A percentile compares a stretch with the other conserved stretches of the same genome.
Evolutionary conservation across 2,113 vertebrate species (phyloP).

Genomic region (Neodon shergylaensis): DNA sequence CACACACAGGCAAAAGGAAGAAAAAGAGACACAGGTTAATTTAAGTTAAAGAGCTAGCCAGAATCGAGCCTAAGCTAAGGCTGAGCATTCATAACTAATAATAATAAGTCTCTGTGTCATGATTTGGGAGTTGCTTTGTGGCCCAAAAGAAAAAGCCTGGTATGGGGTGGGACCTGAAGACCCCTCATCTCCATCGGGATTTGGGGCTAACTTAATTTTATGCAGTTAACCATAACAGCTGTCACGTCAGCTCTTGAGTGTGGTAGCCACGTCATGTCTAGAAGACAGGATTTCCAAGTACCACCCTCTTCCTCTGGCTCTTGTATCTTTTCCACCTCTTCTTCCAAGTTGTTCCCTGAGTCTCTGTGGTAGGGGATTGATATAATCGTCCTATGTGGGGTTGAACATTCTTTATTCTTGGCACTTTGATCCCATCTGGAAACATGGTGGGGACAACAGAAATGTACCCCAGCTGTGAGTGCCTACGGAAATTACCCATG

Average conservation of each 20-base stretch:
- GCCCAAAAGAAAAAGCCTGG: not conserved
- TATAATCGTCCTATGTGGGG: not conserved
- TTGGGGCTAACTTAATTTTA: not conserved
- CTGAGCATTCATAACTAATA: not conserved
- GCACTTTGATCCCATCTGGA: not conserved
- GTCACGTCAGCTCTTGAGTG: not conserved
- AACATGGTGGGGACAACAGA: not conserved
- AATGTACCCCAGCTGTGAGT: not conserved
- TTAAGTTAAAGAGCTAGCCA: not conserved
- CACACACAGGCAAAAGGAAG: not conserved
- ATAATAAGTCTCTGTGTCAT: not conserved
- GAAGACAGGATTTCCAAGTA: not conserved
- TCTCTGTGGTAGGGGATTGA: not conserved
- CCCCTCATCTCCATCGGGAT: not conserved
- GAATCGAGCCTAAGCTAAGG: not conserved
- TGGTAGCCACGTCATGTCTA: not conserved
- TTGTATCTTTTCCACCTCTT: not conserved
- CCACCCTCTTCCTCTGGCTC: not conserved
- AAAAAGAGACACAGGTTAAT: not conserved
- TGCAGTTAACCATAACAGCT: not conserved
- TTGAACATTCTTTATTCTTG: not conserved
- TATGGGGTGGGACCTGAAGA: not conserved
- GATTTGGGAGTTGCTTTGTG: not conserved
- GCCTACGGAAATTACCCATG: not conserved
- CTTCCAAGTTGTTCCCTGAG: not conserved